Conservation (phyloP, 2,797 vertebrate genomes). For the Lemur catta region DNA sequence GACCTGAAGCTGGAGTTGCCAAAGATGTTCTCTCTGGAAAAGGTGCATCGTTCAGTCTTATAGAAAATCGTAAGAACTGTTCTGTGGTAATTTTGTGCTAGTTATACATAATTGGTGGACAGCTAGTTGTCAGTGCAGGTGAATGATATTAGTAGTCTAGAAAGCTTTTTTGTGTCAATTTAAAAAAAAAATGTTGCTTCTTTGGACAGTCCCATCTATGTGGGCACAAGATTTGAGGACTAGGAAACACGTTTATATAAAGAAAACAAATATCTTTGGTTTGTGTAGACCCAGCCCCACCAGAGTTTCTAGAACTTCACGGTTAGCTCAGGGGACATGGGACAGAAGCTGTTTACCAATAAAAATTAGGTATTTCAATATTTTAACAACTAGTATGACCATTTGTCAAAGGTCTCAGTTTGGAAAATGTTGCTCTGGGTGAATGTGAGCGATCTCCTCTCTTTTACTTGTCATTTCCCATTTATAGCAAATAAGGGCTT, state of each 20-base stretch:
- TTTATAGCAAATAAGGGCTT: background rate
- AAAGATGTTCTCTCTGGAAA: background rate
- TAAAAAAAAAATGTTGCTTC: background rate
- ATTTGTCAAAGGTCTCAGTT: background rate
- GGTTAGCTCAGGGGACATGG: background rate
- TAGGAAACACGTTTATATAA: background rate
- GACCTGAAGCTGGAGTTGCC: background rate
- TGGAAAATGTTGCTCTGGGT: background rate
- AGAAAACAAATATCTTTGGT: background rate
- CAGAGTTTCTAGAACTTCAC: background rate
- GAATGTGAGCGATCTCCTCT: background rate
- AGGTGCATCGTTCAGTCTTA: background rate
- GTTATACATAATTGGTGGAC: background rate
- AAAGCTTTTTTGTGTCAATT: background rate
- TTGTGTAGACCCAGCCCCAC: background rate
- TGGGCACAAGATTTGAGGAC: background rate
- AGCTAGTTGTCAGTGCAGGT: background rate
- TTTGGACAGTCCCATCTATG: background rate
- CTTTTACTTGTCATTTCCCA: background rate
- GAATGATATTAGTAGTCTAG: background rate
- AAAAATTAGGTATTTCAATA: background rate
- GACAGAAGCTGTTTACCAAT: background rate
- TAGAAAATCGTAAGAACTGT: background rate
- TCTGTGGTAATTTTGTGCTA: background rate
- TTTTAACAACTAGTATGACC: background rate